Evolutionary conservation across 1,140 invertebrate genomes (phyloP).

Genomic region (Samia ricini): DNA sequence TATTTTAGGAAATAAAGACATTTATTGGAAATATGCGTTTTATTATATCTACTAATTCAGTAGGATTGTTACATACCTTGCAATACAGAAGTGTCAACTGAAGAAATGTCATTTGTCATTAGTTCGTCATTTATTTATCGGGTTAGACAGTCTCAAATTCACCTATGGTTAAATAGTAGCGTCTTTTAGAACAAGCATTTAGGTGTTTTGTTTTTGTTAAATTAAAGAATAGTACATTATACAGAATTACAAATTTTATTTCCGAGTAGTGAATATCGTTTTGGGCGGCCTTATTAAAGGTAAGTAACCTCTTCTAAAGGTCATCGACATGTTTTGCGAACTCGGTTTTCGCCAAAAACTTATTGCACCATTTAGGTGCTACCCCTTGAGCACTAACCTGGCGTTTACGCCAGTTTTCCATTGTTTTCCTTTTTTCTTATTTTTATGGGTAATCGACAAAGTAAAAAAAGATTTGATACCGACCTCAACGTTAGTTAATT

Average conservation of each 20-base stretch:
- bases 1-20: conserved; percentile 55
- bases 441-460: too few species aligned
- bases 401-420: too few species aligned
- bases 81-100: conserved; percentile 15
- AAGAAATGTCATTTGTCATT: conserved; percentile 5
- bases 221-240: not conserved
- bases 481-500: too few species aligned
- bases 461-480: too few species aligned
- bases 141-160: not conserved
- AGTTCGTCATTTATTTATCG: not conserved
- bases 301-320: conserved; percentile 8
- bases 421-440: too few species aligned
- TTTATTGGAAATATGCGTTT: conserved; percentile 43
- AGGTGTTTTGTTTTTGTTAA: conserved; percentile 9
- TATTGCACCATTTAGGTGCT: too few species aligned
- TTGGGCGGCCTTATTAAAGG: conserved; percentile 4
- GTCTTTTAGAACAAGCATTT: not conserved
- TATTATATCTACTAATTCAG: conserved; percentile 9
- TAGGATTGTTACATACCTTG: not conserved
- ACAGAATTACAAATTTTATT: not conserved
- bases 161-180: not conserved
- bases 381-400: too few species aligned
- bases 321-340: conserved; percentile 2
- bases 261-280: not conserved
- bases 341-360: not conserved